Evolutionary conservation across 2,797 vertebrate species (phyloP).

Genomic region (Hydrophis major): DNA sequence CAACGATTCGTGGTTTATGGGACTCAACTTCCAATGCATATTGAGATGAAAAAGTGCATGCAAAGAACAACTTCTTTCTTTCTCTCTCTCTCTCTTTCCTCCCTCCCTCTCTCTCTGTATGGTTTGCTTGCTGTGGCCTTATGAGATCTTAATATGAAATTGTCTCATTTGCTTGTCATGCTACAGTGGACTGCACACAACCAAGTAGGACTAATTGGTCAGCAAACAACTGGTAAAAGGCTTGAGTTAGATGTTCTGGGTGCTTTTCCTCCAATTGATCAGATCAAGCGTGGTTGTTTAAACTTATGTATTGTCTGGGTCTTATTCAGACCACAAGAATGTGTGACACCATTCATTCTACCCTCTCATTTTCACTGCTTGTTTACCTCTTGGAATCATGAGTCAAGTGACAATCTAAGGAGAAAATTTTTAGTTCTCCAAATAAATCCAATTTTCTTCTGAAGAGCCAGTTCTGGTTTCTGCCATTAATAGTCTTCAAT

Average conservation of each 20-base stretch:
- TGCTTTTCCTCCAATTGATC: neutral
- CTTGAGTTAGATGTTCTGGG: neutral
- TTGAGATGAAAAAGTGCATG: neutral
- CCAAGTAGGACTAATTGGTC: neutral
- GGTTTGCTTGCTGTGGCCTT: neutral
- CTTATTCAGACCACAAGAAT: neutral
- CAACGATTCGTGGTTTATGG: neutral
- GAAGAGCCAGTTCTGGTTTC: constrained; percentile 10
- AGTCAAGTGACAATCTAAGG: neutral
- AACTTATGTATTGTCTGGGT: neutral
- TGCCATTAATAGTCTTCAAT: neutral
- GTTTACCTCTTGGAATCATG: neutral
- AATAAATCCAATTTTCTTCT: neutral
- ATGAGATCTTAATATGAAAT: neutral
- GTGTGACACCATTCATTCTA: neutral
- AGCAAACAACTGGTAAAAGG: neutral
- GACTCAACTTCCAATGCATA: neutral
- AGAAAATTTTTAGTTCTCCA: neutral
- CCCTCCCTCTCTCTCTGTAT: no score
- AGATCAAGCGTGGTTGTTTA: neutral
- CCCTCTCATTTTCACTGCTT: neutral
- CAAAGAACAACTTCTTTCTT: neutral
- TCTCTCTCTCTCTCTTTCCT: accelerated
- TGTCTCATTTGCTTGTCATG: neutral
- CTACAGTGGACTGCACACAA: neutral